Base-by-base conservation (phyloP, 2,797 vertebrate species). In the Smutsia gigantea region DNA sequence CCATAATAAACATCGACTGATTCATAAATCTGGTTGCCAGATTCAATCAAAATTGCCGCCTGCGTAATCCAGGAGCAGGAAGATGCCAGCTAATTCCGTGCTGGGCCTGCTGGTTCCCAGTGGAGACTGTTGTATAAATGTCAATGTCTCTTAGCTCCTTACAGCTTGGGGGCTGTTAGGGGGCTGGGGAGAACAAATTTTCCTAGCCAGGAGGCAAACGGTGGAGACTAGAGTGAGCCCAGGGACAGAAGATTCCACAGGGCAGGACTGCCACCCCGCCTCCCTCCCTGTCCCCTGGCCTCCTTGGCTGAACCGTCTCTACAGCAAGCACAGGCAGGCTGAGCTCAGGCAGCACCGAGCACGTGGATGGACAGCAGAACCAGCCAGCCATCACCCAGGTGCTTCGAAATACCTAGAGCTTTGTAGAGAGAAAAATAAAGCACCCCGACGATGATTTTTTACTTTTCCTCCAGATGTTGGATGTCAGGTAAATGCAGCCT, bases 1-100 rank as follows among this genome's bases (percentile, higher is more conserved):
- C 83, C n/a, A 79, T 93, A 97, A 96, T 97, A 98, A 97, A 97
- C 97, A 98, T 97, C 31, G 96, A 97, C 97, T 78, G 96, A 97
- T 97, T 97, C 97, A 98, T 98, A 97, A 97, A 98, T 97, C 97
- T 97, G 93, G 91, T 94, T 97, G 97, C 97, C 96, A 97, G 97
- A 96, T 97, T 97, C 39, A 31, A 97, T 97, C 95, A 97, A 86
- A 97, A 93, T 88, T 4, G 17, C 97, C 93, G 96, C 78, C 95
- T 96, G 96, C 89, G 74, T 97, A 96, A 96, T 97, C 97, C 95
- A 66, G 78, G 84, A 97, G 95, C 51, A 15, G 53, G 89, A 95
- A 97, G 90, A 97, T 0, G 13, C 95, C 74, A 93, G 93, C 87
- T 96, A 85, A 96, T 94, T 97, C 87, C 49, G 23, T 66, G 75